Evolutionary conservation across 2,797 vertebrate species (phyloP), one percentile per base, ranked within the genome.

Genomic region (Scomberomorus guttatus): DNA sequence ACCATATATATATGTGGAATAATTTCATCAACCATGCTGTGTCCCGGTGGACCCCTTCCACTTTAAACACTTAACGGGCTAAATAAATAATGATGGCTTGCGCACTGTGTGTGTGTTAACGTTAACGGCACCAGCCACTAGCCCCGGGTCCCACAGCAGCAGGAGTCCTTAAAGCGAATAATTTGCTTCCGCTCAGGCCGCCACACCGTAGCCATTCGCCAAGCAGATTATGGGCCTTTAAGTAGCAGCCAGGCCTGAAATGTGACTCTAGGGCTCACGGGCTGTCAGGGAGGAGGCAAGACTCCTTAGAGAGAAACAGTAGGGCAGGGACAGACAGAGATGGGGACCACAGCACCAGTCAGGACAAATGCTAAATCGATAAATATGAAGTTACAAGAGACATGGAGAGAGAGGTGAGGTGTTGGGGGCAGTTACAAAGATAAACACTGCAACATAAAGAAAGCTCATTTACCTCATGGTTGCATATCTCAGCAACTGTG

Each of bases 61-160:
- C 94, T 96, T 96, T 96, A 96, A 96, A 96, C 95, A 95, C 95
- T 95, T 96, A 96, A 96, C 89, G 90, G 94, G 93, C 94, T 97
- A 97, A 97, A 97, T 97, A 97, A 97, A 96, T 97, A 96, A 97
- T 97, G 96, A 93, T 92, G 93, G 92, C 92, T 91, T 89, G 50
- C 80, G 76, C 73, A 59, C 90, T 85, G 79, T 71, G 77, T 75
- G 72, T 73, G 79, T 79, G 83, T 86, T 83, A 84, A 83, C 62
- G 83, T 90, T 89, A 95, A 91, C 87, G 88, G 92, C 94, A 92
- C 81, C 91, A 92, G 91, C 89, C 90, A 93, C 91, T 91, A 92
- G 91, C 92, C 90, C 70, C 77, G 76, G 95, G 95, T 97, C 96
- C 97, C 96, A 92, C 74, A 96, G 96, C 96, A 95, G 94, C 96